Base-by-base conservation (phyloP, 2,113 vertebrate species). In the Syngnathus floridae region DNA sequence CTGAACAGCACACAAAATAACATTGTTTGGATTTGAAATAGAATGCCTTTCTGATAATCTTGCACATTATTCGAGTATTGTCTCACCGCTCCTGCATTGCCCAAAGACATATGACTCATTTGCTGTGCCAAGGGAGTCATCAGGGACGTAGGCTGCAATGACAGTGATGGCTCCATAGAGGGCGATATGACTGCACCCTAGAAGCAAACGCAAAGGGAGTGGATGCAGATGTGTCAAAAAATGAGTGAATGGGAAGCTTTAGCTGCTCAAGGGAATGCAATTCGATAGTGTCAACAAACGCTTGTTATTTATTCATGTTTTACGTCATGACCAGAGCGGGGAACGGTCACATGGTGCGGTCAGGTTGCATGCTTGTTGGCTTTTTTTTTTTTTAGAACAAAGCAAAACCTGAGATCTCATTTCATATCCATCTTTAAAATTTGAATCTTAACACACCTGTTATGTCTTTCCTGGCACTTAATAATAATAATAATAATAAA, bases 101-200 rank as follows among this genome's bases (percentile, higher is more conserved):
- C 91, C 86, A 99, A 79, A 59, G 97, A 94, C 77, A 98, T 93
- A 72, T 98, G 96, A 93, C 93, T 92, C 95, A 99, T 98, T 82
- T 98, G 96, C 90, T 99, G 97, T 58, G 95, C 82, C 79, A 99
- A 87, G 41, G 96, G 97, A 77, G 88, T 90, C 83, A 99, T 95
- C 93, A 98, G 94, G 0, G 96, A 96, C 4, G 95, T 73, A 2
- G 93, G 94, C 87, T 98, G 97, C 92, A 98, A 92, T 91, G 96
- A 94, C 94, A 99, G 93, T 69, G 95, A 93, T 61, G 94, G 95
- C 85, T 98, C 97, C 91, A 99, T 96, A 73, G 97, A 97, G 88
- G 97, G 97, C 81, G 97, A 97, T 90, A 99, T 78, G 82, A 98
- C 93, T 75, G 96, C 93, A 89, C 96, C 94, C 97, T 99, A 57